Evolutionary conservation across 2,113 vertebrate genomes (phyloP), one percentile per base, ranked within the genome.

Genomic region (Bufo bufo): DNA sequence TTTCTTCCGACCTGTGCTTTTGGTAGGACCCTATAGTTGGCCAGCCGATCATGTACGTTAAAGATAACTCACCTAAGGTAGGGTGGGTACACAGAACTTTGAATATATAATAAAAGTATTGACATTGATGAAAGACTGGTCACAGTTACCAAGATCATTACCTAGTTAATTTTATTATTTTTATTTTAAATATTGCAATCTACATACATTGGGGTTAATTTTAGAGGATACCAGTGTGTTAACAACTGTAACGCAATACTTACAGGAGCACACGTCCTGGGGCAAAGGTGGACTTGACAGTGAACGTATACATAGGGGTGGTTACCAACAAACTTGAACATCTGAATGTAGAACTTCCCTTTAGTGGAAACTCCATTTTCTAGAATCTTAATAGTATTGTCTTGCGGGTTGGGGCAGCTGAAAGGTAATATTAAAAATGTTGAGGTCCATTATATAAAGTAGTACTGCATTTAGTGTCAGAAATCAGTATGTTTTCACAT

Each of bases 251-350:
- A 47, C 69, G 45, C 20, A 45, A 20, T 80, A 80, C 85, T 87
- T 54, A 87, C 85, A 20, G 77, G 85, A 4, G 4, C 3, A 58
- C 85, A 87, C 1, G 3, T 3, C 11, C 16, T 4, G 2, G 19
- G 0, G n/a, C 92, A 93, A 9, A 93, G 89, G 4, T 85, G 77
- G 6, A 93, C 89, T 74, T 93, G 89, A 19, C 90, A 92, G 80
- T 92, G 92, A 69, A 92, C 82, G 61, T 92, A 92, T n/a, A 91
- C 92, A 52, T 91, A 87, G 90, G 90, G 87, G 0, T 90, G 61
- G 66, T 91, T 91, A 12, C 93, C 93, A 33, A 91, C 82, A 72
- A 93, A 93, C 11, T 90, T 90, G 81, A 91, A 91, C 87, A 91
- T 90, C 85, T 92, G 91, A 3, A 92, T 50, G 0, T 92, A 92